phyloP scores from a whole-genome alignment of 2,113 vertebrate species.

The Sardina pilchardus region DNA sequence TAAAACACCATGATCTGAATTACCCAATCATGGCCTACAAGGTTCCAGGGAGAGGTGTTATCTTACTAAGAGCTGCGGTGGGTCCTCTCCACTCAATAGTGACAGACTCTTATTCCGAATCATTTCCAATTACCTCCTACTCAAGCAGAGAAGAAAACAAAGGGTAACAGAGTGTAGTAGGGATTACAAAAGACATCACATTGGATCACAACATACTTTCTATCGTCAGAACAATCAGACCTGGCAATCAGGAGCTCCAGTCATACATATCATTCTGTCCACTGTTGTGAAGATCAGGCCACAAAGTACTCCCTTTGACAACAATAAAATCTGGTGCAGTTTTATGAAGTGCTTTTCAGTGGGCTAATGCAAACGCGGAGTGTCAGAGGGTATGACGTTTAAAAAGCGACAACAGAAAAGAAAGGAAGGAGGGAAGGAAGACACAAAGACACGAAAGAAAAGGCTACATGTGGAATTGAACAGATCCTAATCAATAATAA shows the following conservation, averaged over 20 bases:
- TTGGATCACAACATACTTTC: background rate
- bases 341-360: slow-evolving; percentile 17
- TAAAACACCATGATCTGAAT: slow-evolving; percentile 15
- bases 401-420: background rate
- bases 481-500: background rate
- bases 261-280: background rate
- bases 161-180: background rate
- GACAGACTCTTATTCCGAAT: background rate
- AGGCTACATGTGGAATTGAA: slow-evolving; percentile 28
- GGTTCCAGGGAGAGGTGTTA: background rate
- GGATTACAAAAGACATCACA: slow-evolving; percentile 16
- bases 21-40: background rate
- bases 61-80: background rate
- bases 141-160: slow-evolving; percentile 2
- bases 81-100: background rate
- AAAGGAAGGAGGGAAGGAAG: background rate
- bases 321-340: background rate
- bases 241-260: background rate
- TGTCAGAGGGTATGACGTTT: background rate
- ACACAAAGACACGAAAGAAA: slow-evolving; percentile 29
- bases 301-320: background rate
- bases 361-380: slow-evolving; percentile 12
- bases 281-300: background rate
- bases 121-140: background rate
- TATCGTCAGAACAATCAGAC: slow-evolving; percentile 7